Evolutionary conservation across 2,888 invertebrate species (phyloP), one percentile per base, ranked within the genome.

Genomic region (Heliconius erato): DNA sequence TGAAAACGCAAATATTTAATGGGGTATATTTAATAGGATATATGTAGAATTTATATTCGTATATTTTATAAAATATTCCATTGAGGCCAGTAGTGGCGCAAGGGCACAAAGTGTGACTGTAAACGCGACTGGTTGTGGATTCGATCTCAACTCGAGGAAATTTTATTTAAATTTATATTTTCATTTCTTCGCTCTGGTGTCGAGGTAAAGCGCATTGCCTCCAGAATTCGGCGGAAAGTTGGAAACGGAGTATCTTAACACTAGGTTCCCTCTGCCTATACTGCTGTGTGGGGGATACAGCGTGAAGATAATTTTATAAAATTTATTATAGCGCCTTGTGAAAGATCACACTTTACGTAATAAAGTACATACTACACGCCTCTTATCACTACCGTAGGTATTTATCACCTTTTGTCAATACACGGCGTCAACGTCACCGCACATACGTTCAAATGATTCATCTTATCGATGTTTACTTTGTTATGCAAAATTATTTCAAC

Each of bases 311-410:
- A 74, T 32, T 19, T 32, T 35, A 32, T 74, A 74, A 28, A 59
- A 11, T 32, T 32, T 76, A 63, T 76, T 76, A 26, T 35, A 16
- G 5, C 59, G 35, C 63, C 59, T 76, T 76, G 3, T n/a, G 35
- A 76, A 63, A 63, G 76, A 63, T n/a, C 54, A 35, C 7, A 65
- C 35, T 76, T 54, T 35, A 49, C 65, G 54, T 74, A 54, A 80
- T 80, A 76, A 63, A 63, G 23, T 76, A 59, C 54, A 23, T 80
- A 74, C 19, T 68, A 59, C 54, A 40, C 67, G 72, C 35, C 72
- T 44, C 69, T 84, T 82, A 82, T 84, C 84, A 82, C 32, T 79
- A n/a, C 40, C 16, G 59, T 79, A 54, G 76, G 59, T 76, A 76
- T 76, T 63, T 80, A 82, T 82, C 84, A 79, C 59, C 7, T 69